These are phyloP conservation scores for Pleuronectes platessa DNA, from an alignment of 2,113 vertebrate species.

Conservation along the genomic window DNA sequence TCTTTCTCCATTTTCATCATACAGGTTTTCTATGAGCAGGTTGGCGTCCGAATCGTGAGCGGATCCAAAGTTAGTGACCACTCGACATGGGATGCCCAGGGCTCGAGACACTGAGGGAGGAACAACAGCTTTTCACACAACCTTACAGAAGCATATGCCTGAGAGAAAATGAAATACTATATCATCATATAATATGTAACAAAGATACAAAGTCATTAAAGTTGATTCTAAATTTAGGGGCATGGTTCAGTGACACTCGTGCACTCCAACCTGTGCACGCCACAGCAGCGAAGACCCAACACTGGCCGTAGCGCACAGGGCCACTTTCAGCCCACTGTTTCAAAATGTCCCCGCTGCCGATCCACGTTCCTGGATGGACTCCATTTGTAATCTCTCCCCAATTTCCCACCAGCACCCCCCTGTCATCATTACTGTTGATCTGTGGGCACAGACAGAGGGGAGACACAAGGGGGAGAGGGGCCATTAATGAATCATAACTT, in stretches of 20 bases:
- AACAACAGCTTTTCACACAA: background rate
- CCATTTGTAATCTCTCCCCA: constrained; percentile 83
- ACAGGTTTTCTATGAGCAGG: constrained; percentile 87
- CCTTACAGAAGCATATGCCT: background rate
- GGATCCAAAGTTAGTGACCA: constrained; percentile 91
- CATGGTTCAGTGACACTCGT: background rate
- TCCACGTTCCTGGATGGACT: constrained; percentile 87
- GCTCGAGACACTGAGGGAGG: constrained; percentile 84
- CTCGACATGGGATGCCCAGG: constrained; percentile 87
- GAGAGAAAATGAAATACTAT: background rate
- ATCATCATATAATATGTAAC: background rate
- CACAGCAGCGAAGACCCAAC: constrained; percentile 94
- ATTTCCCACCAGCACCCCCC: constrained; percentile 85
- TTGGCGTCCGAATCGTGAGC: constrained; percentile 90
- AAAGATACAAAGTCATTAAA: background rate
- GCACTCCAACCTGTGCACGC: constrained; percentile 86
- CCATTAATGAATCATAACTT: background rate
- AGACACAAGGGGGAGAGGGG: background rate
- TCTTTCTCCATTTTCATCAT: constrained; percentile 67
- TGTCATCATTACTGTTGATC: constrained; percentile 91
- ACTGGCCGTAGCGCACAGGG: constrained; percentile 89
- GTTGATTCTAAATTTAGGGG: background rate
- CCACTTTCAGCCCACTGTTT: constrained; percentile 82
- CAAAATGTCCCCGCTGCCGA: constrained; percentile 88
- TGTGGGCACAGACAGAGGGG: constrained; percentile 51